Percentiles rank a stretch among this genome's conserved stretches.
Conservation (phyloP, 2,797 vertebrate genomes). For the Lagorchestes hirsutus region DNA sequence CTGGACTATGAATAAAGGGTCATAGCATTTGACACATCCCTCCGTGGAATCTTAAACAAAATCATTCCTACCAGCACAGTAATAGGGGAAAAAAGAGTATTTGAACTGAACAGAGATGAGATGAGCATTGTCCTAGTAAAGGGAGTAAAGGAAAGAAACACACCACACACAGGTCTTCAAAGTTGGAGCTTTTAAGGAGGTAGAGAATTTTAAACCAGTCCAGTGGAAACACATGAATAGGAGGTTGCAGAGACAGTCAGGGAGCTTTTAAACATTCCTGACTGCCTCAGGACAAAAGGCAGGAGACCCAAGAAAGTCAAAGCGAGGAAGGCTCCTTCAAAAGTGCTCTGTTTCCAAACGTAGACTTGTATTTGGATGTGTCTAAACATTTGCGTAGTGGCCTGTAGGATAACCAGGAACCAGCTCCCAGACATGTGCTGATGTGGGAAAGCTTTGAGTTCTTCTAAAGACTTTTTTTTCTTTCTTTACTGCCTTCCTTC, state of each 20-base stretch:
- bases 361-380: not conserved
- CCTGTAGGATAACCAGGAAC: not conserved
- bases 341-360: not conserved
- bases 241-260: constrained; percentile 6
- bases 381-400: not conserved
- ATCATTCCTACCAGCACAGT: constrained; percentile 67
- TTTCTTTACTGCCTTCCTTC: not conserved
- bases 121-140: constrained; percentile 45
- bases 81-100: constrained; percentile 48
- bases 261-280: constrained; percentile 16
- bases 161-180: constrained; percentile 2
- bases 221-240: constrained; percentile 20
- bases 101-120: constrained; percentile 57
- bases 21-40: constrained; percentile 64
- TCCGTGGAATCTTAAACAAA: constrained; percentile 73
- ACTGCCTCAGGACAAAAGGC: not conserved
- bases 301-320: not conserved
- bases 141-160: not conserved
- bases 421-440: not conserved
- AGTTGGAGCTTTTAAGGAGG: constrained; percentile 5
- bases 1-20: constrained; percentile 62
- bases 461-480: not conserved
- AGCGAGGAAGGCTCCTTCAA: not conserved
- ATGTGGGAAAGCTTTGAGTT: not conserved
- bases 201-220: constrained; percentile 13